These are phyloP conservation scores for Dilophus febrilis DNA, from an alignment of 2,888 invertebrate genomes.

Conservation along the genomic window DNA sequence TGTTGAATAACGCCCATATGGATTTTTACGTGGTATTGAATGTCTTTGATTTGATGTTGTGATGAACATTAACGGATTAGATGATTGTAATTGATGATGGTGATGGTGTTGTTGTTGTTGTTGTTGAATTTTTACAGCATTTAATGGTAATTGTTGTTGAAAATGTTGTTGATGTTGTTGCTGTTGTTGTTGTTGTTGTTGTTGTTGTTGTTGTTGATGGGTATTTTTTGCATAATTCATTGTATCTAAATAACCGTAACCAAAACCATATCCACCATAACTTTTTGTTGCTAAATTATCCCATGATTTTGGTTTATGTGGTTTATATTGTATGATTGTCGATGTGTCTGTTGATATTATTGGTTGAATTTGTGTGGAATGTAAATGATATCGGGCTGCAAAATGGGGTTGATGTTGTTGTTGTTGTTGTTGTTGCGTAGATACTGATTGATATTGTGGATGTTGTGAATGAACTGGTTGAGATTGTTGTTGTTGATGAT, in stretches of 20 bases:
- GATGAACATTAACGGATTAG: constrained; percentile 23
- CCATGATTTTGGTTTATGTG: constrained; percentile 73
- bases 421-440: constrained; percentile 23
- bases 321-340: constrained; percentile 31
- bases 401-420: constrained; percentile 14
- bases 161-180: constrained; percentile 10
- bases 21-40: constrained; percentile 30
- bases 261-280: constrained; percentile 72
- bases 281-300: constrained; percentile 75
- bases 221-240: constrained; percentile 20
- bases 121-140: not conserved
- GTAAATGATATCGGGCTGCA: constrained; percentile 26
- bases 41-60: constrained; percentile 34
- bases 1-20: constrained; percentile 28
- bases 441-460: constrained; percentile 26
- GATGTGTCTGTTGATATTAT: constrained; percentile 17
- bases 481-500: constrained; percentile 31
- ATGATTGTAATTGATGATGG: constrained; percentile 27
- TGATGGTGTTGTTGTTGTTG: constrained; percentile 15
- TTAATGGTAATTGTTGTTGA: constrained; percentile 6
- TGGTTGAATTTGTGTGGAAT: constrained; percentile 30
- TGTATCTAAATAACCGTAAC: constrained; percentile 67
- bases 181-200: constrained; percentile 7
- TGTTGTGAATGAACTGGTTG: constrained; percentile 20
- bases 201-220: constrained; percentile 12